Base-by-base conservation (phyloP, 2,797 vertebrate species). In the Buceros bicornis region DNA sequence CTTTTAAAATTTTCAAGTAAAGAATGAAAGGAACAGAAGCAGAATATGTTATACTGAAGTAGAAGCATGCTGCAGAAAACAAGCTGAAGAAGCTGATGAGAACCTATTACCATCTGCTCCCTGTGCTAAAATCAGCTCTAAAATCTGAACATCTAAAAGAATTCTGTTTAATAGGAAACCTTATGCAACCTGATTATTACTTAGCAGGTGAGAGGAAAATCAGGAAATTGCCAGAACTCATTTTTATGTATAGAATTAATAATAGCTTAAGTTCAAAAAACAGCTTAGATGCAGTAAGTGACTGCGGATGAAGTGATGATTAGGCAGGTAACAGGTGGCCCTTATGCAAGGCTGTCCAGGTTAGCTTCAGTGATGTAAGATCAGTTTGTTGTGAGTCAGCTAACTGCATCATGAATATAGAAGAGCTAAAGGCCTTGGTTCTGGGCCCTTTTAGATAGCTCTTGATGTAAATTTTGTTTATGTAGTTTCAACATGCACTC, bases 401-500 rank as follows among this genome's bases (percentile, higher is more conserved):
- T 79, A 56, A 53, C 85, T 78, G 57, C 53, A 89, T 92, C 57
- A 87, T 95, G 95, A 96, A 97, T 97, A 90, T 16, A 86, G 66
- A 95, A 93, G 50, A 89, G 73, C 47, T 71, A 58, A 91, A 88
- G 73, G 48, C 40, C 28, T 67, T 92, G 48, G 25, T 94, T 79
- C 24, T 18, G 65, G 37, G 89, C 77, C 42, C 53, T 90, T 85
- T 87, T 89, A 82, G 83, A 89, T 76, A 76, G 88, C 82, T 93
- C 94, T 96, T 92, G 51, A 90, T 96, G 93, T 95, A 97, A 95
- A 96, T 97, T 95, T 97, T 97, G 91, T 96, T 97, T 96, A 82
- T 92, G 42, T 76, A 77, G 82, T 78, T 93, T 92, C 90, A 89
- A 90, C 86, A 53, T 71, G 91, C 91, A 91, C 89, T 96, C 92